Conservation (phyloP, 92 coral and sea anemone genomes). For the Galaxea fascicularis region DNA sequence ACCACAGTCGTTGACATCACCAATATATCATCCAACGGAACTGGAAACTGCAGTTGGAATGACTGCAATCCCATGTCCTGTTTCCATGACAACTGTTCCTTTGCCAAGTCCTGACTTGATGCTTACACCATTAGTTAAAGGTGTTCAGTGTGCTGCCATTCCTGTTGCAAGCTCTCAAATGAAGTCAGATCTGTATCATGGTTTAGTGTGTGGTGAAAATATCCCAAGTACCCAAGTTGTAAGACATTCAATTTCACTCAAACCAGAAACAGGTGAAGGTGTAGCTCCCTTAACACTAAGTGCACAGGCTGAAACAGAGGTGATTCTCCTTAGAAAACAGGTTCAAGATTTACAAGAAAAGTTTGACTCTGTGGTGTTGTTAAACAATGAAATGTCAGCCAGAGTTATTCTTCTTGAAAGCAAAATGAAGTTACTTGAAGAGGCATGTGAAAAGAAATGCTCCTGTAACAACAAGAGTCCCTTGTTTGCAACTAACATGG, state of each 20-base stretch:
- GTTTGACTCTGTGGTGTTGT: constrained; percentile 61
- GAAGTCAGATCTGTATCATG: background rate
- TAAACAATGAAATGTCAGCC: constrained; percentile 89
- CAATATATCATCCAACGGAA: background rate
- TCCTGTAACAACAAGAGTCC: constrained; percentile 34
- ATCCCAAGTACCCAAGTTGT: constrained; percentile 53
- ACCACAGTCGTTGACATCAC: background rate
- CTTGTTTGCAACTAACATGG: background rate
- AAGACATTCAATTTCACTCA: constrained; percentile 34
- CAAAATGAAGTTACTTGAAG: constrained; percentile 83
- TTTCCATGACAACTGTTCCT: constrained; percentile 72
- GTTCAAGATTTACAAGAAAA: constrained; percentile 72
- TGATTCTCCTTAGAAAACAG: constrained; percentile 41
- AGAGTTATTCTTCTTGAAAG: constrained; percentile 90
- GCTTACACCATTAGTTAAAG: constrained; percentile 74
- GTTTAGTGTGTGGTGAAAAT: constrained; percentile 21
- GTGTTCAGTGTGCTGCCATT: constrained; percentile 41
- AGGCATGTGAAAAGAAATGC: constrained; percentile 45
- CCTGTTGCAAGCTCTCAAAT: constrained; percentile 64
- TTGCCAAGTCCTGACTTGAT: constrained; percentile 78
- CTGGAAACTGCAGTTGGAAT: background rate
- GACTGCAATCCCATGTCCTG: constrained; percentile 67
- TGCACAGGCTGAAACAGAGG: constrained; percentile 23
- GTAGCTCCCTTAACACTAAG: constrained; percentile 1
- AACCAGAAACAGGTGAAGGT: background rate